phyloP scores from a whole-genome alignment of 2,113 vertebrate genomes.

The Mobula hypostoma region DNA sequence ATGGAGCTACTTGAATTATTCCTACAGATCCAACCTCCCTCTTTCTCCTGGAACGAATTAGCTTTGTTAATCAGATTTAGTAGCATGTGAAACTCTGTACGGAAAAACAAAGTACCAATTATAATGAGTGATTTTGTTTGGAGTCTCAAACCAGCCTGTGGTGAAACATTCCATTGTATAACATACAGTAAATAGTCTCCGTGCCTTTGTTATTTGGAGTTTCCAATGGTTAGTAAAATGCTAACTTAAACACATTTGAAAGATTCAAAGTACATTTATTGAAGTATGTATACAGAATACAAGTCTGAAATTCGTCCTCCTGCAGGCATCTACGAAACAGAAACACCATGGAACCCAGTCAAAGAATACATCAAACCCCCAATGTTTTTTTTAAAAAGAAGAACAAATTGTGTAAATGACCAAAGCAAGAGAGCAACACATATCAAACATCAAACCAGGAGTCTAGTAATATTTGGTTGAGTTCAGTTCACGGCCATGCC shows the following conservation, averaged over 20 bases:
- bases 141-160: background rate
- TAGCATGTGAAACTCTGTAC: conserved; percentile 26
- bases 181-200: conserved; percentile 4
- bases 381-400: no score
- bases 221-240: background rate
- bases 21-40: background rate
- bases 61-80: conserved; percentile 29
- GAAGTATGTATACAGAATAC: no score
- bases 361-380: no score
- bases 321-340: no score
- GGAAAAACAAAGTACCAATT: conserved; percentile 14
- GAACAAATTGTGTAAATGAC: no score
- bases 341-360: no score
- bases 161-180: conserved; percentile 23
- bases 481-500: no score
- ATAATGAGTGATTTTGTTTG: background rate
- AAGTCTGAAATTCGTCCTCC: no score
- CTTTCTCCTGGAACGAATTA: conserved; percentile 27
- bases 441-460: no score
- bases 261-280: no score
- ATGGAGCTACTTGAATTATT: background rate
- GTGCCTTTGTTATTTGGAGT: background rate
- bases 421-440: no score
- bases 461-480: no score
- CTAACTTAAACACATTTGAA: background rate